A percentile compares a stretch with the other conserved stretches of the same genome.
phyloP scores from a whole-genome alignment of 2,113 vertebrate species.

The Clarias batrachus region DNA sequence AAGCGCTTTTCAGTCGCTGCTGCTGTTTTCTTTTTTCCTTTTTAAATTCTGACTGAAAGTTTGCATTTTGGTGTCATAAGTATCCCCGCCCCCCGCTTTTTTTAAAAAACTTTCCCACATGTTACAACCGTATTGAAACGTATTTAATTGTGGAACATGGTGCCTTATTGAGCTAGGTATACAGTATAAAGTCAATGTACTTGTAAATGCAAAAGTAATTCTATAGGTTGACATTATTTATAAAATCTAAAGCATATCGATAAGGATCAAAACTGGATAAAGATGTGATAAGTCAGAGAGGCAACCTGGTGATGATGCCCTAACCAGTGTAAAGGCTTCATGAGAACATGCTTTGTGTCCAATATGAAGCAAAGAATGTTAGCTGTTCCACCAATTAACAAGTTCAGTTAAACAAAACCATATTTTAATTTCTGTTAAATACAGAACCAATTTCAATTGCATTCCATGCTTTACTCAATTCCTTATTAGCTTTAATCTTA shows the following conservation, averaged over 20 bases:
- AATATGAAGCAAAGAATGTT: not conserved
- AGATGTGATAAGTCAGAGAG: not conserved
- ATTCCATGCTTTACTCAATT: not conserved
- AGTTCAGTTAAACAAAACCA: not conserved
- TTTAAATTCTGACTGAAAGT: not conserved
- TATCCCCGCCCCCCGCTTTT: not conserved
- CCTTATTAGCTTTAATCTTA: not conserved
- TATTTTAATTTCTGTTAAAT: not conserved
- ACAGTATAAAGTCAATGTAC: too few species aligned
- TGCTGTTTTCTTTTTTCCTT: not conserved
- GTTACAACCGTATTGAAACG: not conserved
- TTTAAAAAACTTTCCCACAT: not conserved
- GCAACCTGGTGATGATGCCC: too few species aligned
- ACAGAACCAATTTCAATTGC: not conserved
- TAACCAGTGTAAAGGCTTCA: not conserved
- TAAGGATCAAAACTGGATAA: not conserved
- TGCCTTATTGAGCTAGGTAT: not conserved
- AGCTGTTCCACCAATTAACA: not conserved
- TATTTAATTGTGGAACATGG: not conserved
- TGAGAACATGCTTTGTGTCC: not conserved
- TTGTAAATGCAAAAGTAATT: too few species aligned
- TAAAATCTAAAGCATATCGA: not conserved
- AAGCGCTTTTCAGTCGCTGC: slow-evolving; percentile 15
- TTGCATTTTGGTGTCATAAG: not conserved
- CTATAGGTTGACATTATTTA: too few species aligned